These are phyloP conservation scores for Folsomia candida DNA, from an alignment of 2,888 invertebrate genomes.

Conservation along the genomic window DNA sequence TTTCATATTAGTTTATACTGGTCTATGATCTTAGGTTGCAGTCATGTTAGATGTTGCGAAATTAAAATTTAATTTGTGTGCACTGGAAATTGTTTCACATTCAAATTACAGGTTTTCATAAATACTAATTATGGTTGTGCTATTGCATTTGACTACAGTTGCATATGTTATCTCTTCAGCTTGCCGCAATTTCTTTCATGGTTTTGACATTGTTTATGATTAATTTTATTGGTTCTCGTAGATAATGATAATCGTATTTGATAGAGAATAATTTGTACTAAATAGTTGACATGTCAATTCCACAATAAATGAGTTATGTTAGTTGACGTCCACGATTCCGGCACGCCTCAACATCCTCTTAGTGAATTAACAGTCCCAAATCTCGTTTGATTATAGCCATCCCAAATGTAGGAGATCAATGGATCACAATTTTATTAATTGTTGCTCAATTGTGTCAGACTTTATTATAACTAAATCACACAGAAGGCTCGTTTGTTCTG, in stretches of 20 bases:
- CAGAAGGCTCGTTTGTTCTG: neutral
- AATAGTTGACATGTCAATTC: neutral
- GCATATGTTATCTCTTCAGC: neutral
- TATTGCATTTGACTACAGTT: neutral
- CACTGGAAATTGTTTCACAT: neutral
- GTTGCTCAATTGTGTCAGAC: neutral
- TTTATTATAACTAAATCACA: neutral
- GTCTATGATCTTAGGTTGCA: too few relatives aligned
- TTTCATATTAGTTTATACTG: too few relatives aligned
- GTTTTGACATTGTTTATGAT: neutral
- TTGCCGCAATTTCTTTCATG: neutral
- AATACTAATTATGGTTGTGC: neutral
- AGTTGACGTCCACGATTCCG: slow-evolving; percentile 2
- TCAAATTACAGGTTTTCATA: neutral
- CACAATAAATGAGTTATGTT: neutral
- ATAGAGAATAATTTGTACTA: neutral
- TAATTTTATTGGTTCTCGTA: neutral
- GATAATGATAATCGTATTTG: too few relatives aligned
- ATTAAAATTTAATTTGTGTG: too few relatives aligned
- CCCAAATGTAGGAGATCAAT: neutral
- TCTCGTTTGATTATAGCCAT: neutral
- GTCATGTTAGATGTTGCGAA: too few relatives aligned
- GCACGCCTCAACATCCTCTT: slow-evolving; percentile 12
- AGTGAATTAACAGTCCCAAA: neutral
- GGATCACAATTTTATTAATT: neutral